Base-by-base conservation (phyloP, 2,113 vertebrate genomes). In the Gila orcuttii region DNA sequence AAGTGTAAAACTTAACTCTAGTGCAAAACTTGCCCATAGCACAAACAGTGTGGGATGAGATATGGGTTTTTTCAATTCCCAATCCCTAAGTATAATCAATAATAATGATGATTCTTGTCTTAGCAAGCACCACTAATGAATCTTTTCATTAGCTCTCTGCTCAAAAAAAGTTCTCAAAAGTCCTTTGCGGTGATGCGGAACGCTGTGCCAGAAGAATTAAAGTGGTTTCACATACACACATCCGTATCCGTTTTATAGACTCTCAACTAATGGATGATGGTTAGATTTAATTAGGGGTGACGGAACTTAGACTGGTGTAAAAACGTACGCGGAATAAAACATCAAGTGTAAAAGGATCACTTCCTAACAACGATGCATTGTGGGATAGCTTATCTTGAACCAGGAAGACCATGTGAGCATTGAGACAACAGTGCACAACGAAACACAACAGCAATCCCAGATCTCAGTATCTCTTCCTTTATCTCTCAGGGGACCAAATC, bases 171-270 rank as follows among this genome's bases (percentile, higher is more conserved):
- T 68, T 42, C 59, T 68, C n/a, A 69, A 82, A 82, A 55, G 64
- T 82, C 80, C 64, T 39, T 39, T 77, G 68, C 50, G 69, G 75
- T 79, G 42, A 75, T 60, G 52, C 6, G 55, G 42, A 78, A 75
- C 8, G 45, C 7, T 1, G 13, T 47, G 74, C 52, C 71, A 79
- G 36, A 71, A 42, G 23, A 85, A 60, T 73, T 50, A 81, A 84
- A 88, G 71, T 60, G 82, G 68, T 88, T 88, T 86, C 80, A 59
- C 68, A 88, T 66, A 78, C 80, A 83, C 80, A 42, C 78, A 57
- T 79, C 45, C 15, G 13, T 47, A 84, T 68, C 82, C 33, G 8
- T 71, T 64, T 85, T 79, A 81, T 25, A 62, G 79, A 64, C 73
- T 83, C 73, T 73, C 62, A 42, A 82, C 80, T 82, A 82, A 82